A percentile compares a stretch with the other conserved stretches of the same genome.
These are phyloP conservation scores for Cerastis leucographa DNA, from an alignment of 2,888 invertebrate genomes.

Conservation along the genomic window DNA sequence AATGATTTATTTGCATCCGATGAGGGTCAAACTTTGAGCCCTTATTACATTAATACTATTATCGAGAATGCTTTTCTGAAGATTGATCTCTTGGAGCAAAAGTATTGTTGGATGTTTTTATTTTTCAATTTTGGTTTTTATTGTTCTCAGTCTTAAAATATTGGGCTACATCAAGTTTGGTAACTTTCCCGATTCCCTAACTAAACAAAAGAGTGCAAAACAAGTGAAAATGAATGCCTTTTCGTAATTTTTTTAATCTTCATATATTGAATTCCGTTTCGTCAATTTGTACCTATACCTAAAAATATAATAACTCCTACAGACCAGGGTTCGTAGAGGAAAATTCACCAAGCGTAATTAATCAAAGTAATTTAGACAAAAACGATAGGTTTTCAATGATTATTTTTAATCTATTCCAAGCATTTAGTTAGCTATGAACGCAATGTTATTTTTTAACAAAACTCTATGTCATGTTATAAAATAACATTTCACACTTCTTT, in stretches of 20 bases:
- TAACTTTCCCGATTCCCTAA: too few species aligned
- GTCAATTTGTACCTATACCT: background rate
- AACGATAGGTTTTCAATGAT: too few species aligned
- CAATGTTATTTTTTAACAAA: too few species aligned
- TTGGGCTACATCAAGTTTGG: too few species aligned
- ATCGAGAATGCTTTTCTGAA: slow-evolving; percentile 40
- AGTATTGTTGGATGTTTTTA: background rate
- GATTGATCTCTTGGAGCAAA: slow-evolving; percentile 36
- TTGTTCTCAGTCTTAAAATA: background rate
- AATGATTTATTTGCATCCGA: slow-evolving; percentile 81
- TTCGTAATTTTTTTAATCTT: background rate
- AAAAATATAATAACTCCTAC: background rate
- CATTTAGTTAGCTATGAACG: background rate
- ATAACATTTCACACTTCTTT: background rate
- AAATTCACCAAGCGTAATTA: background rate
- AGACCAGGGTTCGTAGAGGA: background rate
- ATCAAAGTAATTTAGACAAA: too few species aligned
- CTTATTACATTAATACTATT: slow-evolving; percentile 58
- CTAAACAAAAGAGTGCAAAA: too few species aligned
- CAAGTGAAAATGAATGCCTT: background rate
- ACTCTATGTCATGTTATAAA: background rate
- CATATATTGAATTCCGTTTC: background rate
- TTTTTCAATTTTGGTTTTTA: background rate
- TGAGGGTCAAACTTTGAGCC: slow-evolving; percentile 66
- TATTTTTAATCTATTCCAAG: too few species aligned